Base-by-base conservation (phyloP, 2,797 vertebrate genomes). In the Melanotaenia nigrans region DNA sequence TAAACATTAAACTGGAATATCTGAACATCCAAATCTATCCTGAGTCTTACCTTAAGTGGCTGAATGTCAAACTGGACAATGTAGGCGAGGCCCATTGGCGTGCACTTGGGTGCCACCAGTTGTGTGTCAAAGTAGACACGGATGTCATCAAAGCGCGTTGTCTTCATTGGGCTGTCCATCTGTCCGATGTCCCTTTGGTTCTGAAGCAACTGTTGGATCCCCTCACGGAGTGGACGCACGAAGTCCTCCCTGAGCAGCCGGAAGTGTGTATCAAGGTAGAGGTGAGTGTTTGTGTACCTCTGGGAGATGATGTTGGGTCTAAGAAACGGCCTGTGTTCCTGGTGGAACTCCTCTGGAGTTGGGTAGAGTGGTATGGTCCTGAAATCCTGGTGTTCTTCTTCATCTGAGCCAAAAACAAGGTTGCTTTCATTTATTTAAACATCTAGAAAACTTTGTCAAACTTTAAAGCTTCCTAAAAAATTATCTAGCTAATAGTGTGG, bases 231-330 rank as follows among this genome's bases (percentile, higher is more conserved):
- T 1, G 96, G 97, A 64, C 96, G 92, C 51, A 99, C 94, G 87
- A 98, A 99, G 83, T 98, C 97, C 89, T 99, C 97, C 78, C 97
- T 92, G 73, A 99, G 90, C 68, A 99, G 95, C 20, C 96, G 92
- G 81, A 98, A 99, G 87, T 98, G 97, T 0, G 97, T 98, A 81
- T 98, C 97, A 18, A 99, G 94, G 87, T 98, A 99, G 79, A 95
- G 1, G 11, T 89, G 91, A 20, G 92, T 93, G 83, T 87, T 96
- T 35, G 93, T 89, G 1, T 96, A 98, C 61, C 88, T 92, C 74
- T 92, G 89, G 30, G 89, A 90, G 79, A 94, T 94, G 70, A 95
- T 89, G 89, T 97, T 99, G 61, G 95, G 94, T 66, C 95, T 93
- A 1, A 99, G 94, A 83, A 96, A 95, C 11, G 97, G 97, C 78